Evolutionary conservation across 2,888 invertebrate species (phyloP).

Genomic region (Osedax frankpressi): DNA sequence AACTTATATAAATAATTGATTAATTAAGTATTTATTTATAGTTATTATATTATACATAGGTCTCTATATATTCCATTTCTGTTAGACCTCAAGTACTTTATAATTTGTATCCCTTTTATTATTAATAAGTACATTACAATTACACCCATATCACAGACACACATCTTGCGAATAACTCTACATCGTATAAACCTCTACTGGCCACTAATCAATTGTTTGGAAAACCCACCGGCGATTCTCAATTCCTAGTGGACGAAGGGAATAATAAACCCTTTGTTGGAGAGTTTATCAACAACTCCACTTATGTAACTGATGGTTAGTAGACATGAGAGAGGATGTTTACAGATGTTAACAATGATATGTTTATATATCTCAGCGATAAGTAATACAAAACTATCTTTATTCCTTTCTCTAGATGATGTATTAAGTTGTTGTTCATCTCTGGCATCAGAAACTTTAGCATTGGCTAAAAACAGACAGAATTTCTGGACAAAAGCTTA

Average conservation of each 20-base stretch:
- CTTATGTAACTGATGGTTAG: neutral
- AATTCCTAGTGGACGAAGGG: constrained; percentile 35
- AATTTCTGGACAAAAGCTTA: neutral
- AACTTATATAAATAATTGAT: no score
- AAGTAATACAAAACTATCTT: no score
- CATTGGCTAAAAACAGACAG: neutral
- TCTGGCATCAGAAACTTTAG: neutral
- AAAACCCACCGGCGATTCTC: constrained; percentile 38
- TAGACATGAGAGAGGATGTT: no score
- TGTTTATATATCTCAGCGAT: no score
- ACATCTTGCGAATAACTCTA: neutral
- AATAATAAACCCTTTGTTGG: neutral
- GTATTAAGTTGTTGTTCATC: neutral
- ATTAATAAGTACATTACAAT: neutral
- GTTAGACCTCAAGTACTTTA: no score
- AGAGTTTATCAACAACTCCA: neutral
- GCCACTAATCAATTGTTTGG: constrained; percentile 32
- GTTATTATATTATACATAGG: no score
- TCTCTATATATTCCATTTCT: no score
- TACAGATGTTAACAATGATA: no score
- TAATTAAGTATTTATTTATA: no score
- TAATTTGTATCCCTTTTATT: no score
- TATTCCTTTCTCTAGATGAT: no score
- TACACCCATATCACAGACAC: neutral
- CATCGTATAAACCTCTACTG: neutral